Conservation (phyloP, 2,113 vertebrate species). For the Pelmatolapia mariae region DNA sequence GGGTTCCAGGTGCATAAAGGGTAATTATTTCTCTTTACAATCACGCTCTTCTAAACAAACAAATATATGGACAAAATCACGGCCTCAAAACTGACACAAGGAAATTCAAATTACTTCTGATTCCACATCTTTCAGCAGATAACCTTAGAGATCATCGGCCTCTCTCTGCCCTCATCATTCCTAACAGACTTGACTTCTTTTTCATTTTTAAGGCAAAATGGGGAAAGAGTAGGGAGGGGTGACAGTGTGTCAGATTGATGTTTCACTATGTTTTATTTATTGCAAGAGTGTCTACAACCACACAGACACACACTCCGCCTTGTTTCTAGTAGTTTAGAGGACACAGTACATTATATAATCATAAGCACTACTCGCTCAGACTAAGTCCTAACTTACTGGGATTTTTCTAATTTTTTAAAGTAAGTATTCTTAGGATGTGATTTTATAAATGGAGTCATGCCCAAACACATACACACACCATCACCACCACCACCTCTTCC, state of each 20-base stretch:
- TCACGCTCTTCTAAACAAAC: background rate
- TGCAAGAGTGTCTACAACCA: background rate
- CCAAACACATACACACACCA: background rate
- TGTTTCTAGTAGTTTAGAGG: background rate
- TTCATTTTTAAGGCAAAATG: background rate
- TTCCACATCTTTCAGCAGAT: background rate
- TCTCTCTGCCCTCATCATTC: background rate
- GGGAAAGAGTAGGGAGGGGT: background rate
- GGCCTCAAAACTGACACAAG: background rate
- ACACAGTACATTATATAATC: background rate
- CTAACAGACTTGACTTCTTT: background rate
- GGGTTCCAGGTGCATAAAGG: background rate
- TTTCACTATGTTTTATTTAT: slow-evolving; percentile 26
- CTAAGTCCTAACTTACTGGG: background rate
- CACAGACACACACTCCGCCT: background rate
- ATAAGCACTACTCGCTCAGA: background rate
- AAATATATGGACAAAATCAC: background rate
- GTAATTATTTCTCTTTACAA: background rate
- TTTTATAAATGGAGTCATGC: background rate
- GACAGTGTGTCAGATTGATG: background rate
- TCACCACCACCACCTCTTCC: background rate
- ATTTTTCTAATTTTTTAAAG: background rate
- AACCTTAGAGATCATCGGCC: background rate
- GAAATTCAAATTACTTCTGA: background rate
- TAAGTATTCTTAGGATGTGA: background rate